Percentiles rank a stretch among this genome's conserved stretches.
phyloP scores from a whole-genome alignment of 1,140 invertebrate genomes.

The Leptopilina clavipes region DNA sequence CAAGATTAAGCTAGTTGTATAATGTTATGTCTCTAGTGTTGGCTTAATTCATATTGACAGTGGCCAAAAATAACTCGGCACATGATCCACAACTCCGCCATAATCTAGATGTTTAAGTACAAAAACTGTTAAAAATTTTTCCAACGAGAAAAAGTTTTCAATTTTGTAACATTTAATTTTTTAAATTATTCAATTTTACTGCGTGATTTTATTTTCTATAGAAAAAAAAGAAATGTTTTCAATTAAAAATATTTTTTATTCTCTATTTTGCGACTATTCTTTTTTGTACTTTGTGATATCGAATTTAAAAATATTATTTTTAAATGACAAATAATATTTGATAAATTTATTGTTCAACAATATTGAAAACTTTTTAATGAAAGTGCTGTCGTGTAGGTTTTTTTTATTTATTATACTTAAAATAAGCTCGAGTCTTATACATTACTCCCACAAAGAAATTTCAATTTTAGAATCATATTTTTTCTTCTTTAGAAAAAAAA shows the following conservation, averaged over 20 bases:
- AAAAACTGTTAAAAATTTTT: constrained; percentile 64
- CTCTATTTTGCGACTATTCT: no score
- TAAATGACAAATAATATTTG: no score
- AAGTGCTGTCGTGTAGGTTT: background rate
- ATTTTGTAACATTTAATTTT: background rate
- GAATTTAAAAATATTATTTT: no score
- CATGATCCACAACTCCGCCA: constrained; percentile 65
- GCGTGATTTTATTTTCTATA: background rate
- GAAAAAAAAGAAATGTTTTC: background rate
- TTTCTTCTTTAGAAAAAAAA: background rate
- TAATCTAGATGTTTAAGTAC: constrained; percentile 60
- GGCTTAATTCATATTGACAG: constrained; percentile 65
- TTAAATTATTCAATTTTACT: background rate
- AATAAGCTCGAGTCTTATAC: background rate
- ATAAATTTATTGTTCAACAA: background rate
- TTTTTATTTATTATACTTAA: background rate
- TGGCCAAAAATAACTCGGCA: constrained; percentile 68
- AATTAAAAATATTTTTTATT: no score
- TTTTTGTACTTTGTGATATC: no score
- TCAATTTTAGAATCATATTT: background rate
- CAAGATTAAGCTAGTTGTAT: constrained; percentile 58
- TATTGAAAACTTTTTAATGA: background rate
- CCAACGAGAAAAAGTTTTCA: constrained; percentile 38
- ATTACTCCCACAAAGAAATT: background rate
- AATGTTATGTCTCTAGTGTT: constrained; percentile 64